Evolutionary conservation across 2,113 vertebrate species (phyloP).

Genomic region (Cairina moschata): DNA sequence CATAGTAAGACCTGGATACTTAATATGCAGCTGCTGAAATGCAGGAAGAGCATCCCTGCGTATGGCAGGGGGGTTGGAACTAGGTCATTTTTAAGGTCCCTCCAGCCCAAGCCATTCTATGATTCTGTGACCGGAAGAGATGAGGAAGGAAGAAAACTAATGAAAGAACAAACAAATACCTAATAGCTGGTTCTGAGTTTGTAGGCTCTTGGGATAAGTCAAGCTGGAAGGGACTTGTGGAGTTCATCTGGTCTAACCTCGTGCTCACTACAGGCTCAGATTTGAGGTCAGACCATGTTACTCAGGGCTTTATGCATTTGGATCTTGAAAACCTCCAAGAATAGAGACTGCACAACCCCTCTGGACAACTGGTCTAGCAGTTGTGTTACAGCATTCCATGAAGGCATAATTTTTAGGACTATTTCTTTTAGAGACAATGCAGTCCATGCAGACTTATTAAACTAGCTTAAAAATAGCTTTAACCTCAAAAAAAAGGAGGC

Average conservation of each 20-base stretch:
- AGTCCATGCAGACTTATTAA: not conserved
- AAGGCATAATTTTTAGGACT: not conserved
- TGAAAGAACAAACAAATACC: not conserved
- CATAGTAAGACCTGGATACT: not conserved
- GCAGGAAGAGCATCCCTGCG: not conserved
- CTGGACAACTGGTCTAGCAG: not conserved
- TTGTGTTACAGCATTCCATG: not conserved
- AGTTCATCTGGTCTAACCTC: not conserved
- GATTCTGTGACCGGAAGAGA: not conserved
- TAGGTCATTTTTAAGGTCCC: too few species aligned
- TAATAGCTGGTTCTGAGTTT: not conserved
- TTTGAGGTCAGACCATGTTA: not conserved
- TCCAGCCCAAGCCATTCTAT: too few species aligned
- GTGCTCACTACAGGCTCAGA: not conserved
- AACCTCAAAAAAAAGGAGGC: not conserved
- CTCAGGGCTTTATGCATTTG: not conserved
- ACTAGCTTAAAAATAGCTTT: not conserved
- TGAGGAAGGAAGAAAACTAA: not conserved
- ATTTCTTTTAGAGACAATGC: not conserved
- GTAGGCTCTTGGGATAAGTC: not conserved
- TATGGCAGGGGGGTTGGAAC: too few species aligned
- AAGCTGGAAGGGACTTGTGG: not conserved
- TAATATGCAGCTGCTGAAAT: not conserved
- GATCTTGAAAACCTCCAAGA: not conserved
- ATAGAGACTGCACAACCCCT: not conserved